Base-by-base conservation (phyloP, 2,113 vertebrate genomes). In the Epinephelus moara region DNA sequence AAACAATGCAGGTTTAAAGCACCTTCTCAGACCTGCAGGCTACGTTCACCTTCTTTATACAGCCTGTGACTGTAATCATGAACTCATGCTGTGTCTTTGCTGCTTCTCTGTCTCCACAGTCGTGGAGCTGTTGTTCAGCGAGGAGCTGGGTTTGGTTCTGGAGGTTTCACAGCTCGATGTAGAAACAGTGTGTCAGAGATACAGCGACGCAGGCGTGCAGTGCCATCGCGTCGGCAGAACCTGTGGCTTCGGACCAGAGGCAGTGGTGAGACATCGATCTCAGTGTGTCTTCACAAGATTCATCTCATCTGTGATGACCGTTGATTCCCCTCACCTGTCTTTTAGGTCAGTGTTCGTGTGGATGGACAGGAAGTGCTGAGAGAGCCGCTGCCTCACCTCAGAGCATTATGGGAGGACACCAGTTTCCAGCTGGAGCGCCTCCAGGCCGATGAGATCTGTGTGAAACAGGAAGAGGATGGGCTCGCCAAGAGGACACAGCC, bases 361-460 rank as follows among this genome's bases (percentile, higher is more conserved):
- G 95, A 95, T 0, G 96, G 95, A 68, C 50, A 88, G 21, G 86
- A 95, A 40, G 93, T 97, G 19, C 82, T 99, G 42, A 85, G 81
- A 0, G 96, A 96, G 52, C 60, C 72, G 3, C 93, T 97, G 25
- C 94, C 95, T 9, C 79, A 80, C 42, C 95, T 99, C 45, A 93
- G 97, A 67, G 94, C 88, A 1, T 30, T 96, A n/a, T 99, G 97
- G 97, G 97, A 99, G 78, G 96, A 95, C 78, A 98, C 97, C 0
- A 98, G 97, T 75, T 98, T 98, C 93, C 96, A 95, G 74, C 90
- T 98, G 84, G 97, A 99, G 79, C 77, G 94, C 27, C 91, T 97
- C 69, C 97, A 98, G 89, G 94, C 96, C 57, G 94, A 96, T 21
- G 95, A 94, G 1, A 33, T 27, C 10, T 97, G 94, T 56, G 96